Evolutionary conservation across 2,113 vertebrate species (phyloP).

Genomic region (Nibea albiflora): DNA sequence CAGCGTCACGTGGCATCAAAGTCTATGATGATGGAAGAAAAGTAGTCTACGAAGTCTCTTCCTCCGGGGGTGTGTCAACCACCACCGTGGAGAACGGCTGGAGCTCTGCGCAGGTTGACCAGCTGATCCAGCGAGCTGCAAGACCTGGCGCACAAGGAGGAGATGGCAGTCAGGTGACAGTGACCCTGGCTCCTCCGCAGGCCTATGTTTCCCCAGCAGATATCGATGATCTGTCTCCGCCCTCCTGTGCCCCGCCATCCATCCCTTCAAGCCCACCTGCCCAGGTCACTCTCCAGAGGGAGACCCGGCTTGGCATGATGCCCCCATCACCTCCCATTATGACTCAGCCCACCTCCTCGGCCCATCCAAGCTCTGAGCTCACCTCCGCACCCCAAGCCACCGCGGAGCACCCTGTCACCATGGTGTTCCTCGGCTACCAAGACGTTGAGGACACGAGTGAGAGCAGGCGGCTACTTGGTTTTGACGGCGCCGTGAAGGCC

Average conservation of each 20-base stretch:
- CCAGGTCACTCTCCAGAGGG: conserved; percentile 89
- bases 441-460: conserved; percentile 93
- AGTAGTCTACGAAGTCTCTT: conserved; percentile 94
- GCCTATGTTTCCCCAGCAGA: conserved; percentile 60
- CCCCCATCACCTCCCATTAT: conserved; percentile 69
- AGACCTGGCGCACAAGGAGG: conserved; percentile 82
- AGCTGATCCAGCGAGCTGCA: conserved; percentile 91
- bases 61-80: conserved; percentile 88
- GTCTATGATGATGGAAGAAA: conserved; percentile 96
- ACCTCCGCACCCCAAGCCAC: conserved; percentile 77
- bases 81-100: conserved; percentile 91
- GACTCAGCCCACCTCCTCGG: conserved; percentile 67
- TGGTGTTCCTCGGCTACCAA: conserved; percentile 99
- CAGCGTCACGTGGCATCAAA: conserved; percentile 92
- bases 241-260: conserved; percentile 78
- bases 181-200: conserved; percentile 78
- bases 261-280: conserved; percentile 76
- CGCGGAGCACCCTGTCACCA: conserved; percentile 92
- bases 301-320: conserved; percentile 80
- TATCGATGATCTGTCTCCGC: conserved; percentile 77
- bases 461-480: conserved; percentile 93
- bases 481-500: conserved; percentile 95
- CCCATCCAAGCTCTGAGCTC: conserved; percentile 33
- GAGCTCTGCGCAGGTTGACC: conserved; percentile 92
- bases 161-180: conserved; percentile 78